These are phyloP conservation scores for Synaphobranchus kaupii DNA, from an alignment of 2,797 vertebrate species.

Conservation along the genomic window DNA sequence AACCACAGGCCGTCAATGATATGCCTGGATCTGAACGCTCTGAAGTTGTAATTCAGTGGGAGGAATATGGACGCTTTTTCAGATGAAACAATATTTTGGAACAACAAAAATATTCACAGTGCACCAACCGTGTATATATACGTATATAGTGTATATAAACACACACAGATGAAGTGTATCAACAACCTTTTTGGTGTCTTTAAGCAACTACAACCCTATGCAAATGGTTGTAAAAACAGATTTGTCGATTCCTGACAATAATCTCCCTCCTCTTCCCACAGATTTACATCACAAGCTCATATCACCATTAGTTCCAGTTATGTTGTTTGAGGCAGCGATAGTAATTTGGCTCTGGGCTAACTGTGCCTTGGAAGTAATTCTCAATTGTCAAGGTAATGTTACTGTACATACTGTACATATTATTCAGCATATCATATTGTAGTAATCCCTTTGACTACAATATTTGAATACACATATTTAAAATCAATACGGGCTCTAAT, in stretches of 20 bases:
- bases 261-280: background rate
- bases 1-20: background rate
- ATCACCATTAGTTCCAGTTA: background rate
- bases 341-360: background rate
- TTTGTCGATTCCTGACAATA: background rate
- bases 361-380: background rate
- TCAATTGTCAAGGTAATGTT: background rate
- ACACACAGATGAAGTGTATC: too few relatives aligned
- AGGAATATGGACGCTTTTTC: background rate
- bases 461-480: background rate
- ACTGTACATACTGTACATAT: background rate
- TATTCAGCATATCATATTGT: background rate
- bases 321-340: background rate
- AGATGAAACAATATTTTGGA: background rate
- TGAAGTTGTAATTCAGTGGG: background rate
- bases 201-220: background rate
- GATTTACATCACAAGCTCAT: background rate
- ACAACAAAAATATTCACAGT: background rate
- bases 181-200: background rate
- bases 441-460: background rate
- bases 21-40: background rate
- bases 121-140: background rate
- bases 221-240: too few relatives aligned
- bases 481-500: background rate
- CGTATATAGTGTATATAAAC: background rate